phyloP scores from a whole-genome alignment of 1,140 invertebrate genomes.

The Anoplolepis gracilipes region DNA sequence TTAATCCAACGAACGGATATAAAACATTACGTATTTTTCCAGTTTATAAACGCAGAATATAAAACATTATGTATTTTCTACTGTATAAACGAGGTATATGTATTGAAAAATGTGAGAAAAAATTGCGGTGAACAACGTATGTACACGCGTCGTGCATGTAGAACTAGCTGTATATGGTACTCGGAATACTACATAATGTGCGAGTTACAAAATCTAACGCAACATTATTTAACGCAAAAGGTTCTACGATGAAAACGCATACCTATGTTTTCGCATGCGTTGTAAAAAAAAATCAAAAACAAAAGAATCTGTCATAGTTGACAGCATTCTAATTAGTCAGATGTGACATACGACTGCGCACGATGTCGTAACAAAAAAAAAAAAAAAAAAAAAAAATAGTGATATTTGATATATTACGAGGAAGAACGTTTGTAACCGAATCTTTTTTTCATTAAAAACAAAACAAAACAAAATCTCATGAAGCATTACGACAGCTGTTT shows the following conservation, averaged over 20 bases:
- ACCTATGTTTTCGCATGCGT: background rate
- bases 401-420: constrained; percentile 55
- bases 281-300: constrained; percentile 10
- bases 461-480: constrained; percentile 25
- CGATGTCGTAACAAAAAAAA: constrained; percentile 18
- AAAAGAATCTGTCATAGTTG: constrained; percentile 46
- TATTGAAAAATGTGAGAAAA: constrained; percentile 30
- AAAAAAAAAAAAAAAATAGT: constrained; percentile 10
- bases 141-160: background rate
- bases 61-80: constrained; percentile 14
- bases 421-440: constrained; percentile 34
- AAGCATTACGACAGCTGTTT: constrained; percentile 55
- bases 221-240: constrained; percentile 39
- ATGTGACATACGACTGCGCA: constrained; percentile 9
- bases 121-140: constrained; percentile 34
- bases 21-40: background rate
- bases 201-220: constrained; percentile 36
- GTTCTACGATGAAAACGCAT: constrained; percentile 1
- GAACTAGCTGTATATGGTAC: constrained; percentile 23
- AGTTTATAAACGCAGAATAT: background rate
- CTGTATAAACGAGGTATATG: background rate
- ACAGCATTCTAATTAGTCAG: constrained; percentile 45
- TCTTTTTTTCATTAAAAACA: constrained; percentile 17
- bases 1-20: background rate
- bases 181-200: constrained; percentile 35